These are phyloP conservation scores for Gallinago paraguaiae DNA, from an alignment of 2,113 vertebrate species.

Conservation along the genomic window DNA sequence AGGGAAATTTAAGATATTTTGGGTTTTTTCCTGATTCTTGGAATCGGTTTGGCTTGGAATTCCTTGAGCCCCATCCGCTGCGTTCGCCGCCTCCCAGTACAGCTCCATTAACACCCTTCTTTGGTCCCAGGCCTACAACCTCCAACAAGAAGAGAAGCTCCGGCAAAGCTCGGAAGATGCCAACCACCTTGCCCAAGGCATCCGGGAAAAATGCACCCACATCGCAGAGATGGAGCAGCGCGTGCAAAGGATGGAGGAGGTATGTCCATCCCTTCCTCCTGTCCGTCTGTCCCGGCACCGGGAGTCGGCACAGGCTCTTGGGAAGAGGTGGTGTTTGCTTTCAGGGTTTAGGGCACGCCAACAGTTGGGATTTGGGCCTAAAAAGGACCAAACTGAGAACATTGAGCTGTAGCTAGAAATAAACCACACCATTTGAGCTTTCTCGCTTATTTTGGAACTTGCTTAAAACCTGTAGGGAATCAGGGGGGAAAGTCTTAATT, in stretches of 20 bases:
- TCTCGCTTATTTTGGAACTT: not conserved
- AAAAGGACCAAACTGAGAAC: not conserved
- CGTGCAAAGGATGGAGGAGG: conserved; percentile 75
- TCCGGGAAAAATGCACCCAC: conserved; percentile 54
- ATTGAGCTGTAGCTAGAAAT: not conserved
- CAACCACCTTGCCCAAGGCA: conserved; percentile 4
- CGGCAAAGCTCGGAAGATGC: conserved; percentile 26
- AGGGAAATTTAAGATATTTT: not conserved
- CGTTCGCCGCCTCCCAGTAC: not conserved
- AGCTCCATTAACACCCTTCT: rapidly evolving
- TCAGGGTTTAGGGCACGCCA: not conserved
- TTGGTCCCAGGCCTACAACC: conserved; percentile 30
- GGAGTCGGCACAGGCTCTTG: not conserved
- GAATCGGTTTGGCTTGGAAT: not conserved
- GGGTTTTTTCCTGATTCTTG: not conserved
- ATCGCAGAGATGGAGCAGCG: conserved; percentile 65
- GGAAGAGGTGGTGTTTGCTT: not conserved
- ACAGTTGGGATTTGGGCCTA: not conserved
- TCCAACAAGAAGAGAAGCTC: conserved; percentile 60
- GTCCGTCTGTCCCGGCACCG: rapidly evolving
- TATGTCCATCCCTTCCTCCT: not conserved
- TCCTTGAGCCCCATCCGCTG: not conserved
- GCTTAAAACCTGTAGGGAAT: too few relatives aligned
- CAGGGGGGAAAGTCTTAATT: not conserved
- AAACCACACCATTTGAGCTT: not conserved